Evolutionary conservation across 2,888 invertebrate genomes (phyloP).

Genomic region (Megalurothrips usitatus): DNA sequence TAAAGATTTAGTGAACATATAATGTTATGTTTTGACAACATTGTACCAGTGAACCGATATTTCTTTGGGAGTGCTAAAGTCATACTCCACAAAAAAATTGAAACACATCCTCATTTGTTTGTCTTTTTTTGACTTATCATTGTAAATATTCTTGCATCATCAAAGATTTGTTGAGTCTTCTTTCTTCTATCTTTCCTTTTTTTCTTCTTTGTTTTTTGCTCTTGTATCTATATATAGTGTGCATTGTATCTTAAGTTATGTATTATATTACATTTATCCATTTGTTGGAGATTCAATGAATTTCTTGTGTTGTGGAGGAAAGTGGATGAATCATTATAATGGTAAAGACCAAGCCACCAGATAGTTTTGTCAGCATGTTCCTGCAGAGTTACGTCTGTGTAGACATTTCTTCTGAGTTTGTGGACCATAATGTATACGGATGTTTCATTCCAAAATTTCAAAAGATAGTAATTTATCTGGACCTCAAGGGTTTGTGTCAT

Average conservation of each 20-base stretch:
- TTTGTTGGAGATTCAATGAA: too few relatives aligned
- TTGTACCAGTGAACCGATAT: not conserved
- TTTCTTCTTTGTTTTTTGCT: too few relatives aligned
- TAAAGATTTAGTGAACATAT: not conserved
- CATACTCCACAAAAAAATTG: not conserved
- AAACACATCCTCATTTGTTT: not conserved
- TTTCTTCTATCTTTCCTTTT: too few relatives aligned
- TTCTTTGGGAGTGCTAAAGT: not conserved
- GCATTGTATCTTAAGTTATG: too few relatives aligned
- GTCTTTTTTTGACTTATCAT: not conserved
- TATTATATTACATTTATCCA: too few relatives aligned
- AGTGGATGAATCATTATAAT: too few relatives aligned
- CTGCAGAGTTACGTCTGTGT: too few relatives aligned
- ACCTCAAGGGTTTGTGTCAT: not conserved
- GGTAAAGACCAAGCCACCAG: too few relatives aligned
- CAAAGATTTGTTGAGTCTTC: not conserved
- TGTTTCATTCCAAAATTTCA: not conserved
- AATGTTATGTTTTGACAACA: not conserved
- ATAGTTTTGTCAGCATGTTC: too few relatives aligned
- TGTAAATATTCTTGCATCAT: not conserved
- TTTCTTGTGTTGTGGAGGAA: too few relatives aligned
- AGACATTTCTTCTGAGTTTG: not conserved
- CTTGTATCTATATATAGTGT: too few relatives aligned
- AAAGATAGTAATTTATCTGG: not conserved
- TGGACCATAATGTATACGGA: conserved; percentile 8